A percentile compares a stretch with the other conserved stretches of the same genome.
Conservation (phyloP, 2,888 invertebrate genomes). For the Danaus chrysippus region DNA sequence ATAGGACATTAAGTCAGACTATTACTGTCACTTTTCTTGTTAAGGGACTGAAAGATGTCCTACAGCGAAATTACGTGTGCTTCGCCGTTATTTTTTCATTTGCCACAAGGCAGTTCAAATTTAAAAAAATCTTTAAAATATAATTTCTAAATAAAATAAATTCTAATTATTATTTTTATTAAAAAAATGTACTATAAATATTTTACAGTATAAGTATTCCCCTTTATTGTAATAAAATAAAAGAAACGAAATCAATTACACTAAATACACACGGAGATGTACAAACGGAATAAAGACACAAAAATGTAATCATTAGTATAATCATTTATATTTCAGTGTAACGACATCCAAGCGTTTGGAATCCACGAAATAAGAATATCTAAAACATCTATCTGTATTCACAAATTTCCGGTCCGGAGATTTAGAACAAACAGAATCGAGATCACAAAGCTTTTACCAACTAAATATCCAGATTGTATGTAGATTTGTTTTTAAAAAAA, state of each 20-base stretch:
- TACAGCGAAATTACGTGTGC: too few relatives aligned
- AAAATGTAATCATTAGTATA: neutral
- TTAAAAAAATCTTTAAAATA: too few relatives aligned
- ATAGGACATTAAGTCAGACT: too few relatives aligned
- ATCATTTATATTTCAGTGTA: neutral
- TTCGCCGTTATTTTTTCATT: too few relatives aligned
- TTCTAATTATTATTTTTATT: too few relatives aligned
- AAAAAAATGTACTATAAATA: too few relatives aligned
- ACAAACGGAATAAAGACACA: neutral
- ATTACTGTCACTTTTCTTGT: too few relatives aligned
- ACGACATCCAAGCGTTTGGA: neutral
- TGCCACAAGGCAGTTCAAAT: too few relatives aligned
- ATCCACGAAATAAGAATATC: slow-evolving; percentile 4
- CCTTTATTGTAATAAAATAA: neutral
- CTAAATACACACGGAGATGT: too few relatives aligned
- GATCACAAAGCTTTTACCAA: slow-evolving; percentile 6
- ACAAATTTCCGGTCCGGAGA: slow-evolving; percentile 4
- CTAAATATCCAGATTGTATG: slow-evolving; percentile 7
- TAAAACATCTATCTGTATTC: slow-evolving; percentile 6
- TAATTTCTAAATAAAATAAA: too few relatives aligned
- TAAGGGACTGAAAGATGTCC: too few relatives aligned
- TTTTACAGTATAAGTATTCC: neutral
- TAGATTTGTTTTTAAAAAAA: slow-evolving; percentile 8
- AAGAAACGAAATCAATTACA: neutral
- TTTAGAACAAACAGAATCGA: slow-evolving; percentile 5